Evolutionary conservation across 2,888 invertebrate genomes (phyloP).

Genomic region (Coremacera marginata): DNA sequence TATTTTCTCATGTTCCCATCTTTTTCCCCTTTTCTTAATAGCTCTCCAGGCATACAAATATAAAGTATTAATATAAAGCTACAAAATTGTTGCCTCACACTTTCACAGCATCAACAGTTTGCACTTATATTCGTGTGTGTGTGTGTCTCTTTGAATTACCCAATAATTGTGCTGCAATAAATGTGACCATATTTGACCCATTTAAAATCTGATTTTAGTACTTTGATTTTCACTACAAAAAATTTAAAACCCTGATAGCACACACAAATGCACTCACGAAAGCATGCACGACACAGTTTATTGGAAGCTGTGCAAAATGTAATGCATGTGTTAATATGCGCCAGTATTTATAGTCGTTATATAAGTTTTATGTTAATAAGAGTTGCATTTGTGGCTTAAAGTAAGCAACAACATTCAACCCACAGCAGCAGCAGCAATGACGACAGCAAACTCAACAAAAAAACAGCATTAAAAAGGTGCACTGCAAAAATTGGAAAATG

Average conservation of each 20-base stretch:
- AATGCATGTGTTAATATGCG: neutral
- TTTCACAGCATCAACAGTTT: neutral
- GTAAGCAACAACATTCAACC: too few relatives aligned
- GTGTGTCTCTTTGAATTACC: neutral
- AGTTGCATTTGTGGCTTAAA: neutral
- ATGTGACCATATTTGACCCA: conserved; percentile 1
- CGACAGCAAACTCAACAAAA: too few relatives aligned
- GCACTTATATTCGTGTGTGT: neutral
- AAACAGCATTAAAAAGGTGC: too few relatives aligned
- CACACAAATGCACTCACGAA: neutral
- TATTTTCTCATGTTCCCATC: too few relatives aligned
- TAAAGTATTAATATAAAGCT: neutral
- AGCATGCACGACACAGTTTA: neutral
- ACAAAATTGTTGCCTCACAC: neutral
- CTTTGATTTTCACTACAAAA: neutral
- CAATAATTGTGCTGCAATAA: neutral
- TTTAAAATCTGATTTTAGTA: neutral
- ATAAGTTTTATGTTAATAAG: neutral
- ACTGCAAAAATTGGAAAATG: too few relatives aligned
- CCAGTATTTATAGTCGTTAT: neutral
- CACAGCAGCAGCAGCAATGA: too few relatives aligned
- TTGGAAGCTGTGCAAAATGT: neutral
- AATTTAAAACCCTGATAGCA: neutral
- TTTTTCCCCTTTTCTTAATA: neutral
- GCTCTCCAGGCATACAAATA: neutral